Conservation (phyloP, 2,113 vertebrate genomes). For the Sinocyclocheilus grahami region DNA sequence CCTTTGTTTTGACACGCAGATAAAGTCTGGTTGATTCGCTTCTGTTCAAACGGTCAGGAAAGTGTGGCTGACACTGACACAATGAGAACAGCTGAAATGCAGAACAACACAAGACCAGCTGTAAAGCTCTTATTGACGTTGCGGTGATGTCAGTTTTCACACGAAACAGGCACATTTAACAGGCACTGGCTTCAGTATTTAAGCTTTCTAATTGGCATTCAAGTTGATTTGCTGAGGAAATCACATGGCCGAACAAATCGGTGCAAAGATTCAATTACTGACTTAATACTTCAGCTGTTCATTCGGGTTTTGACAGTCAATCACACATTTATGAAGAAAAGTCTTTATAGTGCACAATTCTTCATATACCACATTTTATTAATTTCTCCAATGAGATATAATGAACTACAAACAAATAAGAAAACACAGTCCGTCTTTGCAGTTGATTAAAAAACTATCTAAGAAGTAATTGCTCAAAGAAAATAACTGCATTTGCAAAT, state of each 20-base stretch:
- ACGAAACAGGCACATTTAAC: neutral
- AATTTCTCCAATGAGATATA: neutral
- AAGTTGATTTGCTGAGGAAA: neutral
- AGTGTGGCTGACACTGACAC: neutral
- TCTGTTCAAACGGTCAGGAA: neutral
- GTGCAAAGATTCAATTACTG: neutral
- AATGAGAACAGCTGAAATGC: slow-evolving; percentile 7
- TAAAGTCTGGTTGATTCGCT: neutral
- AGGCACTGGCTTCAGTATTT: neutral
- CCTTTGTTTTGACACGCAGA: slow-evolving; percentile 1
- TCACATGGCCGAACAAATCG: no score
- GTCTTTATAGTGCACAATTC: no score
- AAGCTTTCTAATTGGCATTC: slow-evolving; percentile 1
- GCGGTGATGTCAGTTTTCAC: neutral
- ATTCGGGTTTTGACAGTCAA: no score
- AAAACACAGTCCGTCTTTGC: no score
- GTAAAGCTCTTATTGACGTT: neutral
- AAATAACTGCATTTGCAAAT: no score
- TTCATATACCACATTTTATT: neutral
- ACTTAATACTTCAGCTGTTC: no score
- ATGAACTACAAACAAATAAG: no score
- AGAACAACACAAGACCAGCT: neutral
- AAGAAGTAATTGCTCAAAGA: no score
- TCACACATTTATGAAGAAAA: no score
- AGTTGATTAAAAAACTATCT: no score